These are phyloP conservation scores for Synchiropus splendidus DNA, from an alignment of 2,113 vertebrate species.

Conservation along the genomic window DNA sequence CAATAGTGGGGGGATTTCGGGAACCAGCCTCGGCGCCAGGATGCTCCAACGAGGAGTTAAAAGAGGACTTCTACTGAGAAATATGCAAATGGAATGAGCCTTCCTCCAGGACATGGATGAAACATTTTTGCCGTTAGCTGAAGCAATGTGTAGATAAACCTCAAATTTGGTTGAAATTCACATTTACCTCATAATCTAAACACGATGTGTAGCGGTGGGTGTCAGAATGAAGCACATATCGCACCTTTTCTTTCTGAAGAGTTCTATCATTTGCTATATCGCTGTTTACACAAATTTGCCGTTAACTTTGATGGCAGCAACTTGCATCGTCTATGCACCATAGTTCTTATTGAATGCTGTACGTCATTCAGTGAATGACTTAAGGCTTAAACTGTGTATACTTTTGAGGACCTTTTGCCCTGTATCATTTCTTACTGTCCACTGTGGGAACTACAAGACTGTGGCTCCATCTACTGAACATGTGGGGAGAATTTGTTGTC, in stretches of 20 bases:
- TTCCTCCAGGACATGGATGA: conserved; percentile 8
- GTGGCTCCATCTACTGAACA: conserved; percentile 16
- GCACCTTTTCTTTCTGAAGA: conserved; percentile 50
- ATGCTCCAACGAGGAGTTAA: conserved; percentile 60
- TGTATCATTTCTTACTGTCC: conserved; percentile 18
- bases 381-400: conserved; percentile 28
- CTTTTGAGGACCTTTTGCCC: too few relatives aligned
- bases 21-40: conserved; percentile 50
- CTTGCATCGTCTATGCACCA: conserved; percentile 55
- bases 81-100: conserved; percentile 56
- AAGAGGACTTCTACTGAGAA: conserved; percentile 49
- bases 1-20: conserved; percentile 45
- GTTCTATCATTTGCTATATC: conserved; percentile 31
- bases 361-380: conserved; percentile 59
- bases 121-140: conserved; percentile 21
- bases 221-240: conserved; percentile 52
- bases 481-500: too few relatives aligned
- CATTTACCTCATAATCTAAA: conserved; percentile 44
- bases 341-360: conserved; percentile 31
- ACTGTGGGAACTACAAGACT: conserved; percentile 11
- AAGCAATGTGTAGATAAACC: conserved; percentile 8
- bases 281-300: conserved; percentile 16
- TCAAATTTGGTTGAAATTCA: conserved; percentile 28
- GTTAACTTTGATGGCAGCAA: conserved; percentile 15
- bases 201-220: conserved; percentile 35